Evolutionary conservation across 2,113 vertebrate species (phyloP), one percentile per base, ranked within the genome.

Genomic region (Aplodontia rufa): DNA sequence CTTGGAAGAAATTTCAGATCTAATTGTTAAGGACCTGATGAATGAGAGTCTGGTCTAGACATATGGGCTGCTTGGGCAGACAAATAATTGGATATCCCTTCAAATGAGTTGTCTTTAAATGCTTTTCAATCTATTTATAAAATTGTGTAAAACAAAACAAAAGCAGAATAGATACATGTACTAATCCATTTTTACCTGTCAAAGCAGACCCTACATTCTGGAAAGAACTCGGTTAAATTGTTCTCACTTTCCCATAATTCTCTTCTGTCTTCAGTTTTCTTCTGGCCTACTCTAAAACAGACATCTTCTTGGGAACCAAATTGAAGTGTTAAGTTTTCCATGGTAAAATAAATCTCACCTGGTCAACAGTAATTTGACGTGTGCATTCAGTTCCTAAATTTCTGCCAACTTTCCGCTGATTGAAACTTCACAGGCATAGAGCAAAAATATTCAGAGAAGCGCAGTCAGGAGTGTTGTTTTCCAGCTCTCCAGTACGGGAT

Each of bases 261-360:
- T 71, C 83, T 86, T 74, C 58, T 66, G 62, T 40, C 53, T 76
- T 76, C 12, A 16, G 5, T 90, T 87, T 94, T 92, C 47, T 76
- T 80, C 75, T 82, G 49, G 28, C 17, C 26, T 93, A 91, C 81
- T 82, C 88, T 86, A 95, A 92, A 87, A 82, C 74, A 86, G 26
- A 45, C 79, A 82, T 90, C 45, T 69, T 81, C 85, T 82, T 91
- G 40, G 37, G 37, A 81, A 71, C 4, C n/a, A 90, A 55, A 60
- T 19, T 53, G 78, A 88, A 26, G 60, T 82, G 75, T 90, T 69
- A 62, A 64, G 92, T 79, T 90, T 87, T 90, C 66, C 24, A 16
- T 26, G 60, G 66, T 91, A 95, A 90, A 87, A 92, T 51, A 68
- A 68, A 68, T 82, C 32, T 91, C 69, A 75, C 26, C 72, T 60